Evolutionary conservation across 2,888 invertebrate species (phyloP).

Genomic region (Zygaena filipendulae): DNA sequence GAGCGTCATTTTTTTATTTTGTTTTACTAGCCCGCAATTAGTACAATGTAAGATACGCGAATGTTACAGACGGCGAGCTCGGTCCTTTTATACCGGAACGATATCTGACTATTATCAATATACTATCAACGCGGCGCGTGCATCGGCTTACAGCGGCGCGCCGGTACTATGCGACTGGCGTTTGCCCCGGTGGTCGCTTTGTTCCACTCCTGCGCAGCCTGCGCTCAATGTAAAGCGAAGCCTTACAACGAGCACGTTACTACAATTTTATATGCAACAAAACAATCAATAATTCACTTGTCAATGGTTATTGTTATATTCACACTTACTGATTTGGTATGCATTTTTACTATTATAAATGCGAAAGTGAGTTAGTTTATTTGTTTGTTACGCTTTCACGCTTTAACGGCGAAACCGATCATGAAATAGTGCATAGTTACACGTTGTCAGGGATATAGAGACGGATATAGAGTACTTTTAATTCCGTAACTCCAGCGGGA

Average conservation of each 20-base stretch:
- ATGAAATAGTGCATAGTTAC: no score
- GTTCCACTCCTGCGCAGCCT: constrained; percentile 46
- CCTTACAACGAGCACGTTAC: constrained; percentile 34
- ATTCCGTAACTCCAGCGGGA: no score
- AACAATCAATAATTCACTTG: neutral
- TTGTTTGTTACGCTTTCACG: no score
- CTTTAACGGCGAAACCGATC: no score
- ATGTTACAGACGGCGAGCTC: constrained; percentile 13
- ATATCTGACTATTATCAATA: no score
- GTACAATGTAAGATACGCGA: neutral
- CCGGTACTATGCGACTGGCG: constrained; percentile 34
- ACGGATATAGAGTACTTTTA: no score
- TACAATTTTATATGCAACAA: no score
- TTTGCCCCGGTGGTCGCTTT: constrained; percentile 26
- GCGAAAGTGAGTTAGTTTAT: no score
- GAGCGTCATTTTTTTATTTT: constrained; percentile 4
- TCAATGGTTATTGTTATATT: neutral
- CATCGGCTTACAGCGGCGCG: constrained; percentile 43
- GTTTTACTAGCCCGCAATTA: no score
- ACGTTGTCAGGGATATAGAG: no score
- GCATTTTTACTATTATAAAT: no score
- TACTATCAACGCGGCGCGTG: constrained; percentile 56
- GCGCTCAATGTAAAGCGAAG: constrained; percentile 25
- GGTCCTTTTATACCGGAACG: constrained; percentile 49
- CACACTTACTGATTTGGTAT: neutral